Evolutionary conservation across 2,888 invertebrate species (phyloP).

Genomic region (Graphium colonna): DNA sequence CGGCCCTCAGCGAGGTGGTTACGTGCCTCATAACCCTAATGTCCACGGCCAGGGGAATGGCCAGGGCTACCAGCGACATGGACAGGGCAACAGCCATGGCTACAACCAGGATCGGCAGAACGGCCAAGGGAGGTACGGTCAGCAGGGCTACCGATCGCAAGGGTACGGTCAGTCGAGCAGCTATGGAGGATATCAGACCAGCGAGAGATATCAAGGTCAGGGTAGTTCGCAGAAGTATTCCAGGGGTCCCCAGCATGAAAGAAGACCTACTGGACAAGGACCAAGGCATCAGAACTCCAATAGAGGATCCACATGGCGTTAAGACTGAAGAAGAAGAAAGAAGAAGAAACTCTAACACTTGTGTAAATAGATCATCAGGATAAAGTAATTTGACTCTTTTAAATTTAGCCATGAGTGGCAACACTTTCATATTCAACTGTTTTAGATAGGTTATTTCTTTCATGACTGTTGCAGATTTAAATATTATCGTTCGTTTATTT

Average conservation of each 20-base stretch:
- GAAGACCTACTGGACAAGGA: not conserved
- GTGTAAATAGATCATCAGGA: too few relatives aligned
- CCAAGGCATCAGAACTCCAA: not conserved
- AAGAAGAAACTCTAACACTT: too few relatives aligned
- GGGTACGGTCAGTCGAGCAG: slow-evolving; percentile 8
- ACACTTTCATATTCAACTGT: too few relatives aligned
- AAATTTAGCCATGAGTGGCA: too few relatives aligned
- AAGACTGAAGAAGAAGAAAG: too few relatives aligned
- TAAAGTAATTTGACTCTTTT: slow-evolving; percentile 1
- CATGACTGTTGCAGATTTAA: too few relatives aligned
- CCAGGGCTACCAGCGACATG: slow-evolving; percentile 33
- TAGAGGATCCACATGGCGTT: not conserved
- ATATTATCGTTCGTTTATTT: too few relatives aligned
- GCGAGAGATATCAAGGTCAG: slow-evolving; percentile 25
- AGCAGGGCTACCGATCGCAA: slow-evolving; percentile 20
- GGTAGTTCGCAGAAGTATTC: slow-evolving; percentile 23
- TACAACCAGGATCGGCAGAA: slow-evolving; percentile 34
- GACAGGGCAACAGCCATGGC: slow-evolving; percentile 31
- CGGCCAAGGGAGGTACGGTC: slow-evolving; percentile 26
- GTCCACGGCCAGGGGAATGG: slow-evolving; percentile 26
- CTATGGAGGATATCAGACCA: slow-evolving; percentile 17
- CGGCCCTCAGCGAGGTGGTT: slow-evolving; percentile 62
- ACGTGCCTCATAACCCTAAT: slow-evolving; percentile 41
- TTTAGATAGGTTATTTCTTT: too few relatives aligned
- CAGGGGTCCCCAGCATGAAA: not conserved